Evolutionary conservation across 2,113 vertebrate species (phyloP), one percentile per base, ranked within the genome.

Genomic region (Quiscalus mexicanus): DNA sequence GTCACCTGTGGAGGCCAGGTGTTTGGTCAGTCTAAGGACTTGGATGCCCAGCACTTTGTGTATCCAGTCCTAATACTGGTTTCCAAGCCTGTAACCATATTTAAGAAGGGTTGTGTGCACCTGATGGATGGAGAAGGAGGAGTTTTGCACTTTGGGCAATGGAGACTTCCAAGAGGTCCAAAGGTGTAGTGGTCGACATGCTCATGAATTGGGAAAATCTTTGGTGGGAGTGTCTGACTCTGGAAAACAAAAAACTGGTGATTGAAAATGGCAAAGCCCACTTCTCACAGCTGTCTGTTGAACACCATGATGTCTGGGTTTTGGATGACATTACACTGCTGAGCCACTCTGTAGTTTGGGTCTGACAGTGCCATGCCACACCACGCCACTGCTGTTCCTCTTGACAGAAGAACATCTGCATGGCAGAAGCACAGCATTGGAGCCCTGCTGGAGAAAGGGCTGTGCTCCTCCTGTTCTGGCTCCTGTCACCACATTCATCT

Each of bases 391-490:
- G n/a, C 45, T 23, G 1, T 19, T 70, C 17, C 25, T 68, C 41
- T n/a, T 23, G 19, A 21, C 27, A 85, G 19, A n/a, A 31, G n/a
- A n/a, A 41, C 2, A 3, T 0, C 2, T 0, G 1, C 37, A 9
- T 11, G 56, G 31, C 44, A 55, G 60, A 41, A 76, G 17, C 25
- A 50, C 0, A 0, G 52, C 39, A 16, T 0, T 4, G 27, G 15
- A 5, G 9, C 39, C 27, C 41, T 60, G 56, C 42, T 83, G 75
- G 28, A 41, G 15, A 53, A 20, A 44, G 28, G 12, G 20, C 30
- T 76, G 41, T 45, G 5, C 12, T 88, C 41, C 25, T 95, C 1
- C 13, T 1, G 0, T 39, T 77, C 41, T 58, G 28, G 11, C 25
- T 77, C 50, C 35, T 39, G 18, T 45, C 53, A 37, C 8, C 2